Conservation (phyloP, 2,888 invertebrate genomes). For the Ditula angustiorana region DNA sequence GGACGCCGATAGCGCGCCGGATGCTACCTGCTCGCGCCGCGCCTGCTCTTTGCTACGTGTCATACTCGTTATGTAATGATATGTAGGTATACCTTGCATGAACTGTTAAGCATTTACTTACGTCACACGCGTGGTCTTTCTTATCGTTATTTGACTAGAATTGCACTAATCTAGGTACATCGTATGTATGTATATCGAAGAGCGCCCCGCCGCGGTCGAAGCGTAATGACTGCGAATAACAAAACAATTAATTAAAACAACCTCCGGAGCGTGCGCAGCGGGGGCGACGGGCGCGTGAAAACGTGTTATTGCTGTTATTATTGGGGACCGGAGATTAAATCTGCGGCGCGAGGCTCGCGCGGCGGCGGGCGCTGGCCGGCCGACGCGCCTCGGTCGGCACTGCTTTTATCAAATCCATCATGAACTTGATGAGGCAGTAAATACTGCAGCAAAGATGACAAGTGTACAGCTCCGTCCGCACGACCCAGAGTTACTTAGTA, state of each 20-base stretch:
- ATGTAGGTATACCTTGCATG: too few relatives aligned
- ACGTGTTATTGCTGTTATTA: constrained; percentile 35
- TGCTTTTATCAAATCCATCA: too few relatives aligned
- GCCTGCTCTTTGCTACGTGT: neutral
- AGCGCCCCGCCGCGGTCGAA: neutral
- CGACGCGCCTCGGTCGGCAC: too few relatives aligned
- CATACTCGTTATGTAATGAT: too few relatives aligned
- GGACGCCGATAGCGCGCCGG: constrained; percentile 17
- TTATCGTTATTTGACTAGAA: too few relatives aligned
- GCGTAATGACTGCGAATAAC: constrained; percentile 13
- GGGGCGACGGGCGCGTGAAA: neutral
- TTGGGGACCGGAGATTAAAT: constrained; percentile 26
- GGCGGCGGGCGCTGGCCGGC: neutral
- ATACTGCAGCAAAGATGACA: too few relatives aligned
- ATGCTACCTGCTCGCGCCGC: neutral
- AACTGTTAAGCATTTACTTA: too few relatives aligned
- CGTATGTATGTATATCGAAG: too few relatives aligned
- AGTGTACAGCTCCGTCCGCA: neutral
- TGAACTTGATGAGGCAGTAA: too few relatives aligned
- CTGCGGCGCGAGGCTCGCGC: neutral
- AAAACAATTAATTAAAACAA: constrained; percentile 33
- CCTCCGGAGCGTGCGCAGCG: neutral
- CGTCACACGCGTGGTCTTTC: too few relatives aligned
- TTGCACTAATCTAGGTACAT: too few relatives aligned
- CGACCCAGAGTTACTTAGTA: neutral